These are phyloP conservation scores for Cacatua alba DNA, from an alignment of 2,113 vertebrate genomes.

Conservation along the genomic window DNA sequence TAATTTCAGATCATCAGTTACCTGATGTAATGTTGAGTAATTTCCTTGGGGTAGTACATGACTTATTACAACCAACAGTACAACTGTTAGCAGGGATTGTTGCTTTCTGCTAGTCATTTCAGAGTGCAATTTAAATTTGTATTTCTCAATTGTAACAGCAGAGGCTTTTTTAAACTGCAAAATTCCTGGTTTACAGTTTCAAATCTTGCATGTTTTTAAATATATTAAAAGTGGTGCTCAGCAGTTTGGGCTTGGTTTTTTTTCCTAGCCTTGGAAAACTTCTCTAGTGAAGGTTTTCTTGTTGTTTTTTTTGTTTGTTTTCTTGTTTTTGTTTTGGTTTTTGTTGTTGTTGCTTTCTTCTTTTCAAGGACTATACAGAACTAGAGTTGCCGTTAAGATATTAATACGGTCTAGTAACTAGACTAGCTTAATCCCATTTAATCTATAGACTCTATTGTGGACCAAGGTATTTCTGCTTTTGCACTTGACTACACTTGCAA, in stretches of 20 bases:
- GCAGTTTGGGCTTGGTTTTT: background rate
- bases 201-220: background rate
- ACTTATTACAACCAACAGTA: background rate
- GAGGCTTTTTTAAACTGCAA: background rate
- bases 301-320: background rate
- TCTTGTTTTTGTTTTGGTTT: background rate
- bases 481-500: background rate
- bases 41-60: too few species aligned
- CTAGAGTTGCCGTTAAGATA: background rate
- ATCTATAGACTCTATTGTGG: background rate
- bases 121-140: background rate
- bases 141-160: background rate
- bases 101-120: background rate
- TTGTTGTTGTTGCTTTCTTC: background rate
- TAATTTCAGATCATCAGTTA: background rate
- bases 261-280: background rate
- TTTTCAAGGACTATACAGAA: background rate
- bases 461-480: background rate
- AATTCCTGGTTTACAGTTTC: background rate
- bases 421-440: background rate
- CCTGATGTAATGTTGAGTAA: too few species aligned
- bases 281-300: background rate
- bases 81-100: background rate
- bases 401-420: background rate
- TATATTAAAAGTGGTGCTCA: accelerated